Percentiles rank a stretch among this genome's conserved stretches.
Evolutionary conservation across 2,113 vertebrate species (phyloP).

Genomic region (Anolis carolinensis): DNA sequence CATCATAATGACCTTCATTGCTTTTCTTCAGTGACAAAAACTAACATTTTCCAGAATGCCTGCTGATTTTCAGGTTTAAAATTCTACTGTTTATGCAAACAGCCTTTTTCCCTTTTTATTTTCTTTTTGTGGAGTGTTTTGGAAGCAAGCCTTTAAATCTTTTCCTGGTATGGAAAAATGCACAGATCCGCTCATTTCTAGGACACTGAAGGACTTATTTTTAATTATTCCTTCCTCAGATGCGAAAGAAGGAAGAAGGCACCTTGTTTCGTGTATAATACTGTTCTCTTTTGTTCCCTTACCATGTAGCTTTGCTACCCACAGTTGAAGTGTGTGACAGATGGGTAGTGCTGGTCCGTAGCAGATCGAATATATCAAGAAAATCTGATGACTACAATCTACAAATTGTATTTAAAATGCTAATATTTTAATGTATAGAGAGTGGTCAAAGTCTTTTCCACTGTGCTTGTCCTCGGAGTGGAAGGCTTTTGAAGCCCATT

Average conservation of each 20-base stretch:
- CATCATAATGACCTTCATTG: neutral
- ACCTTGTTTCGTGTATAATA: constrained; percentile 63
- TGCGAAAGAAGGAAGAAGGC: constrained; percentile 34
- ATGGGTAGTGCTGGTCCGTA: constrained; percentile 49
- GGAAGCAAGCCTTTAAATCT: fast-evolving
- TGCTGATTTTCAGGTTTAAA: neutral
- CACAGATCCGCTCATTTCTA: constrained; percentile 15
- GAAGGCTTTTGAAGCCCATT: constrained; percentile 44
- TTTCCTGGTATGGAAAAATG: neutral
- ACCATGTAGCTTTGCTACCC: constrained; percentile 65
- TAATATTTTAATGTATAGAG: constrained; percentile 66
- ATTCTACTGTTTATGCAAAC: neutral
- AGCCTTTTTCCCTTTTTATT: neutral
- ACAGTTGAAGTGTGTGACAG: constrained; percentile 68
- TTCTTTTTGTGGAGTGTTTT: neutral
- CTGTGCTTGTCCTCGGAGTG: constrained; percentile 60
- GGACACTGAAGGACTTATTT: constrained; percentile 35
- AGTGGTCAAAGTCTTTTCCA: constrained; percentile 44
- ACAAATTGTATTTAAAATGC: constrained; percentile 75
- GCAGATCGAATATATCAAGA: constrained; percentile 43
- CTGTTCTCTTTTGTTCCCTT: constrained; percentile 72
- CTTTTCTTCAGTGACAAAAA: neutral
- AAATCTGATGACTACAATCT: constrained; percentile 67
- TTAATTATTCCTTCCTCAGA: constrained; percentile 30
- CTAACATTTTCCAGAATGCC: neutral